Base-by-base conservation (phyloP, 2,113 vertebrate genomes). In the Scortum barcoo region DNA sequence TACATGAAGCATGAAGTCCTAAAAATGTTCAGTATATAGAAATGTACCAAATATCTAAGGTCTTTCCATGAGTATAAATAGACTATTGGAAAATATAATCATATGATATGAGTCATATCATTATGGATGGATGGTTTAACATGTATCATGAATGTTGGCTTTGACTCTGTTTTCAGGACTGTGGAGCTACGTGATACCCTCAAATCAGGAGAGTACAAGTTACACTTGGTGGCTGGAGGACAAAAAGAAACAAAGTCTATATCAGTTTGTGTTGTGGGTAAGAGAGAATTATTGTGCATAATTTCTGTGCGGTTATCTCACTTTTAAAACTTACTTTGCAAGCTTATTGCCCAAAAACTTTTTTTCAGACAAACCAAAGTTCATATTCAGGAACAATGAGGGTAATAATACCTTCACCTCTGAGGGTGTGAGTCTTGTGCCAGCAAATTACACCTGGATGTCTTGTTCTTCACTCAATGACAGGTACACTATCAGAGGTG, bases 221-320 rank as follows among this genome's bases (percentile, higher is more conserved):
- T 99, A 80, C 94, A 96, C 54, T 90, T 97, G 20, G 94, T 96
- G 91, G 97, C 97, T 75, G 96, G 93, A 71, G 94, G 93, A 11
- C 57, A 61, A 1, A 81, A 81, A 0, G 73, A 91, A 69, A 97
- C 92, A 54, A 96, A 94, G 91, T 95, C 33, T 40, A 94, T 97
- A 76, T 96, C 89, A 1, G 86, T 98, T 44, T 96, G 96, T 46
- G 90, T 98, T 89, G 94, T 90, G 89, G 96, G 98, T 99, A 94
- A 96, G 97, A 78, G 13, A 60, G 7, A 63, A 36, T 7, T 26
- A 5, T 65, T 40, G 3, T 78, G 48, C 17, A 1, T 61, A 42
- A 56, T 22, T 11, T 68, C 26, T 74, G 6, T 16, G 28, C 8
- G 6, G 0, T 46, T 33, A 0, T 30, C 11, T 33, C 28, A 30